Percentiles rank a stretch among this genome's conserved stretches.
phyloP scores from a whole-genome alignment of 2,797 vertebrate species.

The Sylvilagus floridanus region DNA sequence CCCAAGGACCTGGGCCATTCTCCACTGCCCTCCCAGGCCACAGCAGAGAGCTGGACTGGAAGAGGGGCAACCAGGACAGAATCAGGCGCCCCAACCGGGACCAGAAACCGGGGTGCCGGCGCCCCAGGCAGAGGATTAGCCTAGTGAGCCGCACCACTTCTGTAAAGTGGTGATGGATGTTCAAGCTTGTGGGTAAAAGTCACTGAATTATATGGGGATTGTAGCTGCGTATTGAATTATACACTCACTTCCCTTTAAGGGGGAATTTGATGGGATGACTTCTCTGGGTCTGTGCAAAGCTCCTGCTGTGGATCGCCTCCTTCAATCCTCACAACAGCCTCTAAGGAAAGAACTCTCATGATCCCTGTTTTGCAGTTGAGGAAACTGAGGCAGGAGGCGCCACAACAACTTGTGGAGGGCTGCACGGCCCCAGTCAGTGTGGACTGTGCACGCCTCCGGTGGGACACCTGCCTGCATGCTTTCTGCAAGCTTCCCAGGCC shows the following conservation, averaged over 20 bases:
- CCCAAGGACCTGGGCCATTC: too few species aligned
- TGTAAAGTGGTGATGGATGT: background rate
- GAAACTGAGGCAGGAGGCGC: slow-evolving; percentile 29
- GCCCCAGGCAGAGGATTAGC: too few species aligned
- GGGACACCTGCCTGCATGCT: background rate
- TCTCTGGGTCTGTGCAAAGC: background rate
- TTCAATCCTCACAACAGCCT: background rate
- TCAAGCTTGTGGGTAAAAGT: background rate
- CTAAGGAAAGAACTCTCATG: background rate
- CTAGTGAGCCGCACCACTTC: background rate
- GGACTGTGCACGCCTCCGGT: fast-evolving
- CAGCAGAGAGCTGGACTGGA: too few species aligned
- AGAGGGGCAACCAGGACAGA: too few species aligned
- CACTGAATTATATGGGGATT: background rate
- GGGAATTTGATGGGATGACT: background rate
- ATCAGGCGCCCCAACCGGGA: too few species aligned
- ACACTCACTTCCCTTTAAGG: background rate
- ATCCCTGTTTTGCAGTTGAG: background rate
- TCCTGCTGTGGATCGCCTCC: background rate
- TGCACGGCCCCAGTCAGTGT: background rate
- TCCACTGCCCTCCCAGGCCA: too few species aligned
- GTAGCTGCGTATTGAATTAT: too few species aligned
- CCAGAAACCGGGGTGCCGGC: too few species aligned
- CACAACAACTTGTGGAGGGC: background rate
- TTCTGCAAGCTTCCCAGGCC: background rate